Percentiles rank a stretch among this genome's conserved stretches.
Evolutionary conservation across 2,113 vertebrate species (phyloP).

Genomic region (Ariopsis seemanni): DNA sequence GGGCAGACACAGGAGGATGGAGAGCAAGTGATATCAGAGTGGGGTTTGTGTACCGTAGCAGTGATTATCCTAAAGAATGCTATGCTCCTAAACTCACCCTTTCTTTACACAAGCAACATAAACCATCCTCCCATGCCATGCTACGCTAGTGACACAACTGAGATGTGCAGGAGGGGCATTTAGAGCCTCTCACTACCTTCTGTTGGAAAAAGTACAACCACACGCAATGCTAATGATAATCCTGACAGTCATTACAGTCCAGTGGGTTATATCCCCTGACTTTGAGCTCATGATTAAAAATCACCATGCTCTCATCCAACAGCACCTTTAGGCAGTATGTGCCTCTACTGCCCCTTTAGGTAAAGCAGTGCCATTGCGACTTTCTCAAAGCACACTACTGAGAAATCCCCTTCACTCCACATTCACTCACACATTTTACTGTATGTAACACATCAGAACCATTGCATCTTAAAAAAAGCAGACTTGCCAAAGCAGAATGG

Average conservation of each 20-base stretch:
- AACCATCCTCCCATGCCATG: slow-evolving; percentile 25
- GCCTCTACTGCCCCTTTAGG: slow-evolving; percentile 60
- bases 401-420: slow-evolving; percentile 1
- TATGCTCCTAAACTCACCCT: slow-evolving; percentile 65
- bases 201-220: slow-evolving; percentile 62
- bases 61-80: slow-evolving; percentile 60
- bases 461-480: neutral
- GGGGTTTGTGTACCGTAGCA: neutral
- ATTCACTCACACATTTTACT: neutral
- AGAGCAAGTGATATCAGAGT: neutral
- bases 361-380: slow-evolving; percentile 49
- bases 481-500: neutral
- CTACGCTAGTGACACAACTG: slow-evolving; percentile 1
- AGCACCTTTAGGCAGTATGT: slow-evolving; percentile 48
- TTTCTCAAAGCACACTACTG: neutral
- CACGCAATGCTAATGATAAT: slow-evolving; percentile 57
- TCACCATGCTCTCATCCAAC: slow-evolving; percentile 42
- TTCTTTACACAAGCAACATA: slow-evolving; percentile 26
- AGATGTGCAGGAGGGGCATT: slow-evolving; percentile 16
- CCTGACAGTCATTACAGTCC: slow-evolving; percentile 61
- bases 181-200: slow-evolving; percentile 63
- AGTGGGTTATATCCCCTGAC: slow-evolving; percentile 55
- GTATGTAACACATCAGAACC: neutral
- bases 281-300: slow-evolving; percentile 45
- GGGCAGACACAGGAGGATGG: neutral